Evolutionary conservation across 2,888 invertebrate species (phyloP).

Genomic region (Latrodectus elegans): DNA sequence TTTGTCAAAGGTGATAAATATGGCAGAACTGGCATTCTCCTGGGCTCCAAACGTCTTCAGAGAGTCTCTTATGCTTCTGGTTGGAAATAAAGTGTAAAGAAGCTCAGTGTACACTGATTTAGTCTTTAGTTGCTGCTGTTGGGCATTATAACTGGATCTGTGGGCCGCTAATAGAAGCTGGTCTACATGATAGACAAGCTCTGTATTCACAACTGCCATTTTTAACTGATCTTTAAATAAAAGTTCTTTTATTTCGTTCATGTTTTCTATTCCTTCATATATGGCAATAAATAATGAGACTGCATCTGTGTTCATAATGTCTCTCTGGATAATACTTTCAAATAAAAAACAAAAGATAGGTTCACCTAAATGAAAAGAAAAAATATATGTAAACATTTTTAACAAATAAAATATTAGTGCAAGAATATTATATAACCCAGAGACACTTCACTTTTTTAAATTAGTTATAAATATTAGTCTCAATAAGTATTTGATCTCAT

Average conservation of each 20-base stretch:
- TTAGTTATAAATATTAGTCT: too few species aligned
- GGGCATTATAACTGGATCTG: conserved; percentile 14
- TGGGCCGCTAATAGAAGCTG: conserved; percentile 25
- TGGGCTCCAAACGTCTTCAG: conserved; percentile 37
- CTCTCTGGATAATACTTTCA: not conserved
- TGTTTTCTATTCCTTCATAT: conserved; percentile 43
- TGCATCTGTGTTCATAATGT: too few species aligned
- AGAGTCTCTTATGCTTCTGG: conserved; percentile 45
- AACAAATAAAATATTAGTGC: not conserved
- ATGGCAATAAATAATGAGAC: not conserved
- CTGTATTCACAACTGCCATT: conserved; percentile 44
- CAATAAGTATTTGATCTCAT: too few species aligned
- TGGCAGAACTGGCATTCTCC: conserved; percentile 23
- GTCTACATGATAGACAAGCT: conserved; percentile 19
- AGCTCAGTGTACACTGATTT: conserved; percentile 43
- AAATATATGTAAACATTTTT: not conserved
- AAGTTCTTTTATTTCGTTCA: conserved; percentile 44
- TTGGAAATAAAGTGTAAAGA: conserved; percentile 44
- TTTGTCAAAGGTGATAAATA: conserved; percentile 25
- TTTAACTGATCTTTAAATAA: conserved; percentile 23
- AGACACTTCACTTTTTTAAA: not conserved
- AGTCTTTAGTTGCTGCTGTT: conserved; percentile 27
- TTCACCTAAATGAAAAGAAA: not conserved
- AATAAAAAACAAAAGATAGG: not conserved
- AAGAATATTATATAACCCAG: not conserved